Conservation (phyloP, 2,888 invertebrate genomes). For the Chesias legatella region DNA sequence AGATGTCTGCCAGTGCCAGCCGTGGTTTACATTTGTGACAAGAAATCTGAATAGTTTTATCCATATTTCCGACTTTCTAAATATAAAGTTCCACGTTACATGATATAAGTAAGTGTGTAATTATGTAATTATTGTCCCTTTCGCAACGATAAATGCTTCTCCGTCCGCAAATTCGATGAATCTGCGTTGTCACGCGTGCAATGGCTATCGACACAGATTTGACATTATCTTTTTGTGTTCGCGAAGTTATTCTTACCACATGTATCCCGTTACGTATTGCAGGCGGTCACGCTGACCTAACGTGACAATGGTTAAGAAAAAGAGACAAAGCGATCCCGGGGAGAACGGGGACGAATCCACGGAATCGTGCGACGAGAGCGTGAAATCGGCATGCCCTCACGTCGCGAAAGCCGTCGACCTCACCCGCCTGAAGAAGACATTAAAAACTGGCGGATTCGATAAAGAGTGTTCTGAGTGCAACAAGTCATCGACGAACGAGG, state of each 20-base stretch:
- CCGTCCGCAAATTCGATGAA: constrained; percentile 44
- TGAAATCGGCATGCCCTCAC: constrained; percentile 84
- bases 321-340: constrained; percentile 84
- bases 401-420: constrained; percentile 85
- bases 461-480: constrained; percentile 81
- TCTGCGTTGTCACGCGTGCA: constrained; percentile 79
- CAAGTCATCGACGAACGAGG: constrained; percentile 65
- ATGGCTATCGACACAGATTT: constrained; percentile 78
- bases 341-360: constrained; percentile 84
- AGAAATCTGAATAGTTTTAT: constrained; percentile 52
- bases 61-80: constrained; percentile 42
- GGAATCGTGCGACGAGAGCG: constrained; percentile 86
- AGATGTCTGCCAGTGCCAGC: constrained; percentile 73
- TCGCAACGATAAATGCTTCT: constrained; percentile 27
- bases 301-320: constrained; percentile 85
- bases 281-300: constrained; percentile 59
- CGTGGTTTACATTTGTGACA: constrained; percentile 68
- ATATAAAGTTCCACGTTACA: constrained; percentile 44
- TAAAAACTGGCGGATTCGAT: constrained; percentile 76
- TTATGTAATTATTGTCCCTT: constrained; percentile 36
- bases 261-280: constrained; percentile 76
- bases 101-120: constrained; percentile 68
- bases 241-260: constrained; percentile 73
- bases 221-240: constrained; percentile 76
- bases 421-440: constrained; percentile 77